phyloP scores from a whole-genome alignment of 2,888 invertebrate genomes.

The Leistus spinibarbis region DNA sequence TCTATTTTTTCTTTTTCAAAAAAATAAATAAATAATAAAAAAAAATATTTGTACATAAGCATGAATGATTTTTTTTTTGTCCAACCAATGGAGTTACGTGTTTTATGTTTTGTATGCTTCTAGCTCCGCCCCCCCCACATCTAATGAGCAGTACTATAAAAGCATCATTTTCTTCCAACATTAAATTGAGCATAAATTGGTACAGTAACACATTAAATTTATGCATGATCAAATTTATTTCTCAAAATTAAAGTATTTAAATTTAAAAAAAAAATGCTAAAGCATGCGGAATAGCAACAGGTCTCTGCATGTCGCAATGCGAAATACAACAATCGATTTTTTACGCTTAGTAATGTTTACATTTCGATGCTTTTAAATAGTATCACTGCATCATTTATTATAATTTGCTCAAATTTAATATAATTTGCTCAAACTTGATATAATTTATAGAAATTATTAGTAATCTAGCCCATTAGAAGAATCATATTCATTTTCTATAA shows the following conservation, averaged over 20 bases:
- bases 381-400: background rate
- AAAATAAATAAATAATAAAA: too few species aligned
- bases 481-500: too few species aligned
- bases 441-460: too few species aligned
- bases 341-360: background rate
- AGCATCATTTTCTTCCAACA: slow-evolving; percentile 59
- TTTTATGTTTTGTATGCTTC: slow-evolving; percentile 42
- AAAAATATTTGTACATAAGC: slow-evolving; percentile 21
- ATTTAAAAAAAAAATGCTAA: slow-evolving; percentile 19
- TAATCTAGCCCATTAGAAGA: too few species aligned
- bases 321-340: slow-evolving; percentile 35
- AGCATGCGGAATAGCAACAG: slow-evolving; percentile 38
- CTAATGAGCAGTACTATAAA: slow-evolving; percentile 58
- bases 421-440: too few species aligned
- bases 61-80: slow-evolving; percentile 19
- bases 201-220: slow-evolving; percentile 48
- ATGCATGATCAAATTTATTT: slow-evolving; percentile 40
- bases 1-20: background rate
- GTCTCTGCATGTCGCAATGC: slow-evolving; percentile 39
- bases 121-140: slow-evolving; percentile 44
- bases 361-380: background rate
- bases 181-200: slow-evolving; percentile 59
- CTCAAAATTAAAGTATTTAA: slow-evolving; percentile 27
- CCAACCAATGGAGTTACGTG: slow-evolving; percentile 34
- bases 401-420: background rate